Conservation (phyloP, 2,113 vertebrate species). For the Athene cunicularia region DNA sequence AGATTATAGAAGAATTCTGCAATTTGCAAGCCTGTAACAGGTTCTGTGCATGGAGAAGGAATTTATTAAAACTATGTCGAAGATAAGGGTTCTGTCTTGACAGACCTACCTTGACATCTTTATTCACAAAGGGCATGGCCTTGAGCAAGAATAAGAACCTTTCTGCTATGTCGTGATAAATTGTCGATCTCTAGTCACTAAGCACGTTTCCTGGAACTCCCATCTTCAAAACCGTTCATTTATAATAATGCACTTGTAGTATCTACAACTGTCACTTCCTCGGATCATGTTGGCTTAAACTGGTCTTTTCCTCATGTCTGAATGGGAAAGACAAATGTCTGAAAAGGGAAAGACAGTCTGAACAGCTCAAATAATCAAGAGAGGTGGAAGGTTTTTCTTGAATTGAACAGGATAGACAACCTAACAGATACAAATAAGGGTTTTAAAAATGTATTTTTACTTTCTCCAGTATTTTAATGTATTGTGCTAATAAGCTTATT, state of each 20-base stretch:
- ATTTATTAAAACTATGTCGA: neutral
- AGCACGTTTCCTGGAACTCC: neutral
- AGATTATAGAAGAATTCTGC: neutral
- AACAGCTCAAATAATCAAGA: neutral
- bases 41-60: neutral
- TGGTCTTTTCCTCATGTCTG: neutral
- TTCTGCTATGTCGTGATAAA: neutral
- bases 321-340: neutral
- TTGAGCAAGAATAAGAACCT: neutral
- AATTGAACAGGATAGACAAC: neutral
- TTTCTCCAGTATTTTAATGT: neutral
- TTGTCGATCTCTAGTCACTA: neutral
- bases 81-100: neutral
- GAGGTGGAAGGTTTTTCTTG: neutral
- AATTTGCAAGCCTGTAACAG: neutral
- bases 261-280: neutral
- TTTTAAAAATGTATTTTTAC: neutral
- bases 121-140: neutral
- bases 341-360: neutral
- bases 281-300: neutral
- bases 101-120: neutral
- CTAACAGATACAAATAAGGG: neutral
- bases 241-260: neutral
- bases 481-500: neutral
- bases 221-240: neutral